Evolutionary conservation across 2,113 vertebrate genomes (phyloP), one percentile per base, ranked within the genome.

Genomic region (Stictonetta naevosa): DNA sequence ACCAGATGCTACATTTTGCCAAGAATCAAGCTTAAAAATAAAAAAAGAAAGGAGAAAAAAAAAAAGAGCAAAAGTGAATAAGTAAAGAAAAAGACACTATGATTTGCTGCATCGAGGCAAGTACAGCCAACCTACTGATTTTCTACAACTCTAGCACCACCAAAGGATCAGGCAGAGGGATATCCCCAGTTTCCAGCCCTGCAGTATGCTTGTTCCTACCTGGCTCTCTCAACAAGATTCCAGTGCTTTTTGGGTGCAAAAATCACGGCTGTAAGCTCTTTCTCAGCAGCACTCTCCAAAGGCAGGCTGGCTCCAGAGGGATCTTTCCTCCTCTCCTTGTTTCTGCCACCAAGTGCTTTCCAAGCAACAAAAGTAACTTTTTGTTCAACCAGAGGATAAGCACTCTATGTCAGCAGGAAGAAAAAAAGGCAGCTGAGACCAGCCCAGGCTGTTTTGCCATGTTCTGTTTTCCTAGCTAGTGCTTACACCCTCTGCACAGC

Each of bases 61-160:
- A 69, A 38, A 38, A 67, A 5, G 14, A 91, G 58, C 8, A 89
- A 88, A 96, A 89, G 60, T 86, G 82, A 76, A 79, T 72, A 71
- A 86, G 64, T 83, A 88, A 80, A 85, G 75, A 71, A 86, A 81
- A 78, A 75, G 38, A 53, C 44, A 66, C 48, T 23, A 56, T 2
- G 4, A 60, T 64, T 80, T 73, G 17, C 63, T 76, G 71, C 42
- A 59, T 58, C 33, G 52, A 94, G 42, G 28, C 60, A 78, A 86
- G 34, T 26, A 68, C 46, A 73, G 31, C 31, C 71, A 95, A 92
- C 40, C 46, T 74, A 88, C 62, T 92, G 67, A 74, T 94, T 91
- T 95, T 44, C 77, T 88, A 93, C 90, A 86, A 66, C 95, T 82
- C 95, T 94, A 97, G 96, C 95, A 96, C 95, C 95, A 93, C 93